Evolutionary conservation across 2,797 vertebrate genomes (phyloP).

Genomic region (Tachyglossus aculeatus): DNA sequence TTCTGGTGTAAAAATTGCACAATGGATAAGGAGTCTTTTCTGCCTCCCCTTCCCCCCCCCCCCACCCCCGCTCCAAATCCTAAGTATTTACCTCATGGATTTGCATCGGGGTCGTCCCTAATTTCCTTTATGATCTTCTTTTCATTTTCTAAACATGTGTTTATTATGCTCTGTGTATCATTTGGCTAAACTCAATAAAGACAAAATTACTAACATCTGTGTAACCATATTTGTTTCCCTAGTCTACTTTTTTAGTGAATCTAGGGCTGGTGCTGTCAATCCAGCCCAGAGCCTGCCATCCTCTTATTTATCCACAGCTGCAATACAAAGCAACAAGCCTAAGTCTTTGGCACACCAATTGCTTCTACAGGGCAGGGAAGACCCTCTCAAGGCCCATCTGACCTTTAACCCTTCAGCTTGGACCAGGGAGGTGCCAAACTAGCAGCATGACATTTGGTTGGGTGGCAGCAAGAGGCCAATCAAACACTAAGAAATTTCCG

Average conservation of each 20-base stretch:
- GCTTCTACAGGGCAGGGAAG: background rate
- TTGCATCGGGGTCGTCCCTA: background rate
- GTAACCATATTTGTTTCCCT: background rate
- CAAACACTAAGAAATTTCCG: no score
- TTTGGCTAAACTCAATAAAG: background rate
- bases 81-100: background rate
- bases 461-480: no score
- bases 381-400: background rate
- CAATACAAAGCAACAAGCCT: slow-evolving; percentile 7
- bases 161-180: background rate
- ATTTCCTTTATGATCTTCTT: background rate
- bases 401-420: background rate
- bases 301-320: background rate
- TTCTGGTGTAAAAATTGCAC: background rate
- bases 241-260: background rate
- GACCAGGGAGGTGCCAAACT: no score
- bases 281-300: background rate
- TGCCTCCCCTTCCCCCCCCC: background rate
- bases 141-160: background rate
- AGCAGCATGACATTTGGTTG: no score
- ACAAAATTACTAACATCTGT: background rate
- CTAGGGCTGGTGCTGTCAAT: background rate
- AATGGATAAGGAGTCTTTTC: background rate
- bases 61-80: no score
- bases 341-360: background rate